These are phyloP conservation scores for Poeciliopsis infans DNA, from an alignment of 2,797 vertebrate genomes.

Conservation along the genomic window DNA sequence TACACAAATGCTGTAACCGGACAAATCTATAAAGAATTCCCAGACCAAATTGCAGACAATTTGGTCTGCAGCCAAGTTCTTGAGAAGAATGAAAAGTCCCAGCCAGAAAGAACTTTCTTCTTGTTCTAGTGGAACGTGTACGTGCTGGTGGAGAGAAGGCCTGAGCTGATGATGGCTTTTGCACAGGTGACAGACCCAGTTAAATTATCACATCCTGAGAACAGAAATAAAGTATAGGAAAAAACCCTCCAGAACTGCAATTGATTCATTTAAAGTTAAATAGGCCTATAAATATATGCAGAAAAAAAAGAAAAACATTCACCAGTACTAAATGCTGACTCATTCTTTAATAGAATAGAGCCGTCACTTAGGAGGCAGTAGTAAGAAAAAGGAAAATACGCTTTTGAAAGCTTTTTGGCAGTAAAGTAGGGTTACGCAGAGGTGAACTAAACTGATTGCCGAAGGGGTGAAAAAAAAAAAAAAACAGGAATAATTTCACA, in stretches of 20 bases:
- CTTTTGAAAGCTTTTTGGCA: slow-evolving; percentile 39
- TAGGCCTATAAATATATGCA: slow-evolving; percentile 24
- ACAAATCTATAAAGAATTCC: not conserved
- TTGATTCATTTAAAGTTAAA: slow-evolving; percentile 44
- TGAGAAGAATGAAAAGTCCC: not conserved
- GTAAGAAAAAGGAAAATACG: slow-evolving; percentile 29
- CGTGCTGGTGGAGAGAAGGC: not conserved
- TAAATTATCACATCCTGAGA: slow-evolving; percentile 21
- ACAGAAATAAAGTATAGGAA: slow-evolving; percentile 11
- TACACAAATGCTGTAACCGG: not conserved
- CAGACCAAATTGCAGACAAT: not conserved
- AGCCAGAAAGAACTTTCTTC: not conserved
- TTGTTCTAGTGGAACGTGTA: not conserved
- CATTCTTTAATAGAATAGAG: slow-evolving; percentile 32
- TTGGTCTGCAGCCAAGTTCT: not conserved
- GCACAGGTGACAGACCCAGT: slow-evolving; percentile 7
- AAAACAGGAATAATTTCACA: slow-evolving; percentile 30
- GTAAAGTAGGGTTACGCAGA: slow-evolving; percentile 35
- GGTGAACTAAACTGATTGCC: slow-evolving; percentile 40
- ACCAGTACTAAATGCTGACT: slow-evolving; percentile 31
- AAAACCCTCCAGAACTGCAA: slow-evolving; percentile 3
- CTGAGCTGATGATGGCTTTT: not conserved
- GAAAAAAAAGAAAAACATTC: slow-evolving; percentile 1
- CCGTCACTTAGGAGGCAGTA: slow-evolving; percentile 14
- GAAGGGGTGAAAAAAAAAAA: slow-evolving; percentile 12